Evolutionary conservation across 2,113 vertebrate genomes (phyloP), one percentile per base, ranked within the genome.

Genomic region (Pseudorhombus dupliciocellatus): DNA sequence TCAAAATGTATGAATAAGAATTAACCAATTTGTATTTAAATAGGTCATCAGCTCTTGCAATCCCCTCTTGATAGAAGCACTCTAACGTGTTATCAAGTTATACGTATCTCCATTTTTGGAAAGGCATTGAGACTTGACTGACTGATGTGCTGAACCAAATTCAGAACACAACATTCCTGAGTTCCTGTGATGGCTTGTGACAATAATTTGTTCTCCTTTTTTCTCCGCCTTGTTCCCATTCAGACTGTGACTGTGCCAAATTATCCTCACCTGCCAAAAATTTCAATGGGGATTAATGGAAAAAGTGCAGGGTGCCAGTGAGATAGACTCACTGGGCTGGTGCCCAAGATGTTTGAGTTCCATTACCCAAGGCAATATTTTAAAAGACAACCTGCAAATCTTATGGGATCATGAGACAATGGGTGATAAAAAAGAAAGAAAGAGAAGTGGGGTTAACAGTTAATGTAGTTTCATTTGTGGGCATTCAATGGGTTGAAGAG

Each of bases 241-340:
- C 72, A 75, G 55, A 50, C 66, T 12, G 22, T 42, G 63, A 80
- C 75, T 76, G 63, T 79, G 79, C 66, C 66, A 85, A 81, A 81
- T 85, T 82, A 84, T 82, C 71, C 81, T 76, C 80, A 87, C 79
- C 75, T 88, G 77, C 79, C 84, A 87, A 81, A 81, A 22, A 79
- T 73, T 76, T 86, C 68, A 81, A 83, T 78, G 53, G 66, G 77
- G 80, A 87, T 88, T 80, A 84, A 85, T 87, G 74, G 69, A 74
- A 85, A 77, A 58, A 69, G 74, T 50, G 68, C 40, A 2, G 30
- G 21, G 55, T 75, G 76, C 69, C 76, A 84, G 70, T 37, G 63
- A 80, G 83, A 81, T 54, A 69, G 66, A 78, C 74, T 78, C 66
- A 66, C 71, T 85, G 78, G 79, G 78, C 72, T 31, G 60, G 54